Evolutionary conservation across 2,888 invertebrate species (phyloP).

Genomic region (Leptinotarsa tumamoca): DNA sequence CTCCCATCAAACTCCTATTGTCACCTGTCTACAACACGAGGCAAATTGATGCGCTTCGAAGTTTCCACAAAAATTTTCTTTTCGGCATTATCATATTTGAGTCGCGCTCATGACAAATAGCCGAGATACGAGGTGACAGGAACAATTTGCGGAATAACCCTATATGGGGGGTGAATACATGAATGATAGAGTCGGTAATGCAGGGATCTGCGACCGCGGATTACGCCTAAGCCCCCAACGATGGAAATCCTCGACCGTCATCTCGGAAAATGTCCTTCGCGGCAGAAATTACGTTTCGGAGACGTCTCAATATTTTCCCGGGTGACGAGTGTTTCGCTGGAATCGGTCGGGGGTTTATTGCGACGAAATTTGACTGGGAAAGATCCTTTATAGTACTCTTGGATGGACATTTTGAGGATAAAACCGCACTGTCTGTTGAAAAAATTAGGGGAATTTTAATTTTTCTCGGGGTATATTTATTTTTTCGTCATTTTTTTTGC

Average conservation of each 20-base stretch:
- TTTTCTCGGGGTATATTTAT: too few relatives aligned
- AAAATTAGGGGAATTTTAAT: too few relatives aligned
- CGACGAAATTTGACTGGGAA: background rate
- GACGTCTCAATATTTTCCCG: slow-evolving; percentile 6
- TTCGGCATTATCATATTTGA: slow-evolving; percentile 38
- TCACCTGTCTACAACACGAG: slow-evolving; percentile 1
- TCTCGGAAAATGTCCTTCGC: slow-evolving; percentile 6
- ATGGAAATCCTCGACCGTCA: slow-evolving; percentile 47
- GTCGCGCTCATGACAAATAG: slow-evolving; percentile 59
- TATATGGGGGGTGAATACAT: slow-evolving; percentile 62
- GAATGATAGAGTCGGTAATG: slow-evolving; percentile 63
- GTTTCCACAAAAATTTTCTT: slow-evolving; percentile 41
- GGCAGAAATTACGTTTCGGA: slow-evolving; percentile 6
- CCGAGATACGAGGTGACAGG: slow-evolving; percentile 59
- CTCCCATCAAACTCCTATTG: slow-evolving; percentile 11
- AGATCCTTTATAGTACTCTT: background rate
- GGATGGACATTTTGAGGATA: too few relatives aligned
- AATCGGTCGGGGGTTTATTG: slow-evolving; percentile 6
- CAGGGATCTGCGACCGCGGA: slow-evolving; percentile 57
- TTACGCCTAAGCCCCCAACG: slow-evolving; percentile 57
- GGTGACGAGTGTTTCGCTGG: background rate
- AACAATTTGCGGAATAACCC: slow-evolving; percentile 63
- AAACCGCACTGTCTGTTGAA: too few relatives aligned
- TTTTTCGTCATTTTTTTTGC: too few relatives aligned
- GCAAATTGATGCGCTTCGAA: slow-evolving; percentile 43